Base-by-base conservation (phyloP, 2,888 invertebrate genomes). In the Apeira syringaria region DNA sequence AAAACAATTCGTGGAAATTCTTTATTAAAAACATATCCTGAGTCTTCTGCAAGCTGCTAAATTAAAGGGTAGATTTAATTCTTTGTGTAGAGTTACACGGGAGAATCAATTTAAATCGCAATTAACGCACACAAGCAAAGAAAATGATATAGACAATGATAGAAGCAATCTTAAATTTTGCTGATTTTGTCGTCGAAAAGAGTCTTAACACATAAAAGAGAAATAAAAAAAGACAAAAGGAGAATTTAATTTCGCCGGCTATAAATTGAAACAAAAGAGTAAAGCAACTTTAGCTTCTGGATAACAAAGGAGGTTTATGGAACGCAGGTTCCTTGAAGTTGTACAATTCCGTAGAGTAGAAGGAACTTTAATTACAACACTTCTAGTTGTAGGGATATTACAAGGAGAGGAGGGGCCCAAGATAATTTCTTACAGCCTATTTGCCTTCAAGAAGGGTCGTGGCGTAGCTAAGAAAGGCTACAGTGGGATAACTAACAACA, bases 401-500 rank as follows among this genome's bases (percentile, higher is more conserved):
- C 62, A 62, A 61, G 63, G 61, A 64, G 66, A 39, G 60, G 66
- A 62, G 45, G 60, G 66, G 62, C 20, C 20, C 55, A 60, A 76
- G 80, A 80, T 80, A 80, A 83, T 83, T 79, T 79, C 80, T 76
- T 78, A 76, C 76, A 72, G 80, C 74, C 81, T 73, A 81, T 82
- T 80, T 55, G 58, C 64, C 64, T 67, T 68, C 67, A 61, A 59
- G 65, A 60, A 65, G 69, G 68, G 63, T 61, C 50, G 35, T 31
- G 40, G 10, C 50, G 38, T 41, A 53, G 54, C 33, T 20, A 13
- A 46, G 11, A 35, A 48, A 44, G 33, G 8, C 12, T n/a, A n/a
- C 36, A 50, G 47, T 46, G 37, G 30, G 33, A 11, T n/a, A 1
- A 5, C 17, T 24, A 10, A 33, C 18, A 29, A 35, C 2, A 13